These are phyloP conservation scores for Rhamnusium bicolor DNA, from an alignment of 2,888 invertebrate species.

Conservation along the genomic window DNA sequence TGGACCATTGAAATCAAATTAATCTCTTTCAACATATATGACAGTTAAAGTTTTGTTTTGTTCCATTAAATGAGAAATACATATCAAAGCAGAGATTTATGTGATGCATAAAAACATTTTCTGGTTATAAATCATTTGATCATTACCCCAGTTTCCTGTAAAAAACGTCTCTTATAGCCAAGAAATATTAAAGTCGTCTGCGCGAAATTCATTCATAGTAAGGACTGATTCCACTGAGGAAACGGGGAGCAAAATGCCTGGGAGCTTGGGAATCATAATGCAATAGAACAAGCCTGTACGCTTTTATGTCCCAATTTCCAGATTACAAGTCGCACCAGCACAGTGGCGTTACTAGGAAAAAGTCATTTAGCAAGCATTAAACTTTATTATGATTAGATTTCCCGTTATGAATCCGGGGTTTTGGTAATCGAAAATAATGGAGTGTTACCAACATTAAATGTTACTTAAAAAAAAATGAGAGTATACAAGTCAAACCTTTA, in stretches of 20 bases:
- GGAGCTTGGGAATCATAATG: neutral
- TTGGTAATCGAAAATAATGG: neutral
- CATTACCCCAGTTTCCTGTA: constrained; percentile 12
- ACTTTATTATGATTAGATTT: neutral
- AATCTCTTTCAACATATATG: constrained; percentile 17
- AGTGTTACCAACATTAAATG: neutral
- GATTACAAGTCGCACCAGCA: constrained; percentile 1
- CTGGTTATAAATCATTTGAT: constrained; percentile 6
- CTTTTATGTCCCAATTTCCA: neutral
- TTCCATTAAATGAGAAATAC: neutral
- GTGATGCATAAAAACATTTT: constrained; percentile 9
- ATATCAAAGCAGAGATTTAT: constrained; percentile 1
- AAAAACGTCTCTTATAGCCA: neutral
- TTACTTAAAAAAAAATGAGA: neutral
- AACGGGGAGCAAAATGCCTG: constrained; percentile 2
- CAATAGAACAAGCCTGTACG: constrained; percentile 2
- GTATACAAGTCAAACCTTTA: no score
- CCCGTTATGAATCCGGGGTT: neutral
- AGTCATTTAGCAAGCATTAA: neutral
- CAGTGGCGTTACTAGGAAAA: neutral
- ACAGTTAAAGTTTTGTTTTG: constrained; percentile 8
- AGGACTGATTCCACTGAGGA: neutral
- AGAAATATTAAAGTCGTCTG: neutral
- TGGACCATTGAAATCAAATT: neutral
- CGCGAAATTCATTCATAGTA: neutral